Evolutionary conservation across 2,797 vertebrate species (phyloP).

Genomic region (Diglossa cyanea): DNA sequence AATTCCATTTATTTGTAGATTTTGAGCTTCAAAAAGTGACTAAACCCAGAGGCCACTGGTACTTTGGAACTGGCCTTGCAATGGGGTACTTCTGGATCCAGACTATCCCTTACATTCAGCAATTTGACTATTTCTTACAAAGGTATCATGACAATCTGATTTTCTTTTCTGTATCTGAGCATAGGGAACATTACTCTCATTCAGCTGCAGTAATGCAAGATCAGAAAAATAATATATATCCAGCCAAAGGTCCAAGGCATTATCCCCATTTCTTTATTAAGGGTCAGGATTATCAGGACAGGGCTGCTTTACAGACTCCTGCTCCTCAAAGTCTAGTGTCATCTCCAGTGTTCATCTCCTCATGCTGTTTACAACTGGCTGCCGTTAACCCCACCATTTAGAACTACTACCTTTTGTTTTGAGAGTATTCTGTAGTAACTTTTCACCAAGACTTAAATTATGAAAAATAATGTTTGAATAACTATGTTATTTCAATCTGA

Average conservation of each 20-base stretch:
- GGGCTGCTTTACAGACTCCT: background rate
- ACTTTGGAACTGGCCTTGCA: background rate
- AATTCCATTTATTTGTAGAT: background rate
- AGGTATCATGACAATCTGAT: background rate
- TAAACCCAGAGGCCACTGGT: background rate
- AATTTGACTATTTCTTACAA: background rate
- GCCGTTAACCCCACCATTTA: background rate
- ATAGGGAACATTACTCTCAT: background rate
- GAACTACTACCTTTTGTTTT: background rate
- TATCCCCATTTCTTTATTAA: background rate
- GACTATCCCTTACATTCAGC: background rate
- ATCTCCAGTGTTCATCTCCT: background rate
- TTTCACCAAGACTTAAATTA: background rate
- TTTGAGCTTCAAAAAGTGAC: background rate
- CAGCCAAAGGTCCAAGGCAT: background rate
- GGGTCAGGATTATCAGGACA: background rate
- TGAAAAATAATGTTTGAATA: background rate
- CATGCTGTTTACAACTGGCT: accelerated
- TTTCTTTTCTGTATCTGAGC: background rate
- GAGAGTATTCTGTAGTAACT: background rate
- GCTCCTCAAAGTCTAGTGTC: background rate
- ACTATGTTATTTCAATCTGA: background rate
- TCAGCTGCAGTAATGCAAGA: background rate
- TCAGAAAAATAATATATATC: background rate
- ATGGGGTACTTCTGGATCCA: background rate